Evolutionary conservation across 2,888 invertebrate species (phyloP), one percentile per base, ranked within the genome.

Genomic region (Scrobipalpa atriplicella): DNA sequence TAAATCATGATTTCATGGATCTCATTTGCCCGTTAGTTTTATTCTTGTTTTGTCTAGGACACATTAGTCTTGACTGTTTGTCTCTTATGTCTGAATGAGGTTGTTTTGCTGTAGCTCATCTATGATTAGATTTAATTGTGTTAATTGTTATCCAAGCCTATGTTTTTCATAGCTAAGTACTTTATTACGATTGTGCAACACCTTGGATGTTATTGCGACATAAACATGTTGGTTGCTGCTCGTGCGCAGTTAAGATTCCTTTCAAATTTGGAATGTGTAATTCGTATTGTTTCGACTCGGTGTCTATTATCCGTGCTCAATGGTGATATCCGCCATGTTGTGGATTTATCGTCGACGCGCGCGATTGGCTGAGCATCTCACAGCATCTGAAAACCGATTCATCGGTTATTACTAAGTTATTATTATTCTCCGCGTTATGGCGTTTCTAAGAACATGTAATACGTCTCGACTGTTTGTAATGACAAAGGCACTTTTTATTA

Each of bases 401-500:
- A 80, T 78, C 74, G 73, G 73, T 71, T 73, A 78, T 78, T 70
- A 78, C 75, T 68, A 73, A 74, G 75, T 76, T 82, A 81, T 85
- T 82, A 83, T 83, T 85, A 84, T 85, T 83, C 79, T 77, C n/a
- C n/a, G n/a, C n/a, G n/a, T n/a, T 81, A 80, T 81, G 75, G 72
- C 75, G 79, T 80, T 89, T 87, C 89, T 88, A 78, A 84, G 89
- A 89, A 89, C 76, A 74, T 78, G 74, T 69, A 60, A 63, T 67
- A 69, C 77, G 71, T 75, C 71, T 73, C 72, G 78, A 79, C 83
- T 84, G 87, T 83, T 87, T 86, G 83, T 87, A 84, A 87, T 89
- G 88, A 91, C 90, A 91, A 91, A 91, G 79, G 84, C 78, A 82
- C 78, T 87, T 90, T 90, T 89, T 89, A 88, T 87, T 89, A 90